These are phyloP conservation scores for Panzeria rudis DNA, from an alignment of 2,888 invertebrate genomes.

Conservation along the genomic window DNA sequence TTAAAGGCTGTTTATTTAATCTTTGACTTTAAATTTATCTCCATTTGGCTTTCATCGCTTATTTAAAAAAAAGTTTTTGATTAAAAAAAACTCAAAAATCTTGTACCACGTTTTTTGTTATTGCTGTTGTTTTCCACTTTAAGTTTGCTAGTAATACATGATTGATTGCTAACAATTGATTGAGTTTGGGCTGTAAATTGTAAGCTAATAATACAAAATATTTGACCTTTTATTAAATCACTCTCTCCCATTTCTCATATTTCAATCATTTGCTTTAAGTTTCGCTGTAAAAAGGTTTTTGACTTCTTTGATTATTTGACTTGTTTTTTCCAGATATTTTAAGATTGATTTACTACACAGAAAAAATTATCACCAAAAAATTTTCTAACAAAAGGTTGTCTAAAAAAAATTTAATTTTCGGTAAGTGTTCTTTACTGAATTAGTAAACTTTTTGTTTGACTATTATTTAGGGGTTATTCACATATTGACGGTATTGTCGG, in stretches of 20 bases:
- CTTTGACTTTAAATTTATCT: slow-evolving; percentile 62
- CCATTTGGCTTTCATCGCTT: slow-evolving; percentile 57
- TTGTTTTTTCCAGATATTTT: neutral
- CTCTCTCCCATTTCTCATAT: neutral
- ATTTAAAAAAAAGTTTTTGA: slow-evolving; percentile 24
- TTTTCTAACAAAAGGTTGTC: too few relatives aligned
- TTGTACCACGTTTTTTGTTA: neutral
- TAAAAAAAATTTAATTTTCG: too few relatives aligned
- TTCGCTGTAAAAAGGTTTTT: slow-evolving; percentile 22
- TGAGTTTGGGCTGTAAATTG: slow-evolving; percentile 21
- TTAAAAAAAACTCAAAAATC: neutral
- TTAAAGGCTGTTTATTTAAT: slow-evolving; percentile 64
- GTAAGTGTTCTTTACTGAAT: too few relatives aligned
- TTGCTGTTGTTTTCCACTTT: slow-evolving; percentile 31
- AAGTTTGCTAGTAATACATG: slow-evolving; percentile 43
- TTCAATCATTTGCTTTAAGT: neutral
- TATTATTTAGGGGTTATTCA: too few relatives aligned
- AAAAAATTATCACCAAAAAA: too few relatives aligned
- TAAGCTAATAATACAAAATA: slow-evolving; percentile 21
- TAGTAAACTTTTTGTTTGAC: too few relatives aligned
- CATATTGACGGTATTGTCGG: too few relatives aligned
- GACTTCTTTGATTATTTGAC: slow-evolving; percentile 11
- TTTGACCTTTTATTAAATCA: slow-evolving; percentile 33
- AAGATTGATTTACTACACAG: too few relatives aligned
- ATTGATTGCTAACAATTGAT: slow-evolving; percentile 53